These are phyloP conservation scores for Holotrichia oblita DNA, from an alignment of 1,140 invertebrate species.

Conservation along the genomic window DNA sequence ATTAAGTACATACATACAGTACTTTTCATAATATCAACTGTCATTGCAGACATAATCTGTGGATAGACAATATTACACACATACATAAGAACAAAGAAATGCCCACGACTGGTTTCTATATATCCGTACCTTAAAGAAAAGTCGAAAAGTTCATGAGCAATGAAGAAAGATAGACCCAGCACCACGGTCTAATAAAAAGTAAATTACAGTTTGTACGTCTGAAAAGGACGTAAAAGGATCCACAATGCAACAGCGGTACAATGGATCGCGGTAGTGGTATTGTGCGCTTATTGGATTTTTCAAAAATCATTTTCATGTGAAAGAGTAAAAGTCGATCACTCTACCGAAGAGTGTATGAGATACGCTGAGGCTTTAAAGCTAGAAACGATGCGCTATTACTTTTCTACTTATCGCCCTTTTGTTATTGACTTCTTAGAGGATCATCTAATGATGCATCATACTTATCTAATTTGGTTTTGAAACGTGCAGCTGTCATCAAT, in stretches of 20 bases:
- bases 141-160: conserved; percentile 11
- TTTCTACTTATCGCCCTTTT: conserved; percentile 1
- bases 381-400: conserved; percentile 23
- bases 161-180: conserved; percentile 27
- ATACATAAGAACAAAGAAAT: too few species aligned
- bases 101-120: too few species aligned
- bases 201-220: conserved; percentile 33
- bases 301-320: conserved; percentile 27
- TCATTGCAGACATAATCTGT: too few species aligned
- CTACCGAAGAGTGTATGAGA: conserved; percentile 20
- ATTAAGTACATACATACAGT: too few species aligned
- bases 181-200: conserved; percentile 28
- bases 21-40: too few species aligned
- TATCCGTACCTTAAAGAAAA: background rate
- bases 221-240: conserved; percentile 32
- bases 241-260: conserved; percentile 32
- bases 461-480: background rate
- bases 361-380: conserved; percentile 15
- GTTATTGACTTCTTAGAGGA: conserved; percentile 7
- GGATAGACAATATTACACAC: too few species aligned
- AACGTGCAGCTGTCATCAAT: background rate
- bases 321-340: conserved; percentile 32
- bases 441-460: conserved; percentile 9
- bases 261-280: conserved; percentile 8
- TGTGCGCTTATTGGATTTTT: conserved; percentile 21